Percentiles rank a stretch among this genome's conserved stretches.
Evolutionary conservation across 2,113 vertebrate genomes (phyloP).

Genomic region (Hydrochoerus hydrochaeris): DNA sequence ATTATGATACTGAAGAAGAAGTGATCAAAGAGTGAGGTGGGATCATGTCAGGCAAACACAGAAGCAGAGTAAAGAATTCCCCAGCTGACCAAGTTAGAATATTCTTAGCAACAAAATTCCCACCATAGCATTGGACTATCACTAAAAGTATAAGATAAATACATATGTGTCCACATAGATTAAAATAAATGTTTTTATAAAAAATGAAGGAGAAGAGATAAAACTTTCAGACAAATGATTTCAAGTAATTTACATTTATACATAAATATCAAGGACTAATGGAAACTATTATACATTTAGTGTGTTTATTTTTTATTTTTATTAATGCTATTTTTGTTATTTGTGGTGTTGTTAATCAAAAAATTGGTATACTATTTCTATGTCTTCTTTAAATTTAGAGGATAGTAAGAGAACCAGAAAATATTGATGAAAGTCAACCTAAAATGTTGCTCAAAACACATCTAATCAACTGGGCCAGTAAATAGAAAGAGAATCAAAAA

Average conservation of each 20-base stretch:
- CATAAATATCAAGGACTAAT: not conserved
- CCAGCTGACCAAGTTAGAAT: not conserved
- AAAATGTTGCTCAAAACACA: not conserved
- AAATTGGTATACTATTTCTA: not conserved
- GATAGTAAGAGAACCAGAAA: not conserved
- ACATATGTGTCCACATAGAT: not conserved
- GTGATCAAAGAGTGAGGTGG: not conserved
- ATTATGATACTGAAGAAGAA: not conserved
- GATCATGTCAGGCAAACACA: not conserved
- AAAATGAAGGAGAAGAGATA: not conserved
- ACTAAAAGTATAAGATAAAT: not conserved
- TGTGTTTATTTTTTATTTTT: not conserved
- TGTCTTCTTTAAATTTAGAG: conserved; percentile 15
- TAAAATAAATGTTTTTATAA: not conserved
- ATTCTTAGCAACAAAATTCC: not conserved
- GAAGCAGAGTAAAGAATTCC: not conserved
- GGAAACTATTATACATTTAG: not conserved
- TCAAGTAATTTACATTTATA: not conserved
- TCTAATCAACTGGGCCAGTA: not conserved
- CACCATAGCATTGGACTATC: not conserved
- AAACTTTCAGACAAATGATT: not conserved
- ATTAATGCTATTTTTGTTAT: not conserved
- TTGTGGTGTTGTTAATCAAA: not conserved
- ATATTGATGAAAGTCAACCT: not conserved
- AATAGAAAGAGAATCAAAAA: not conserved